phyloP scores from a whole-genome alignment of 2,113 vertebrate species.

The Lepisosteus osseus region DNA sequence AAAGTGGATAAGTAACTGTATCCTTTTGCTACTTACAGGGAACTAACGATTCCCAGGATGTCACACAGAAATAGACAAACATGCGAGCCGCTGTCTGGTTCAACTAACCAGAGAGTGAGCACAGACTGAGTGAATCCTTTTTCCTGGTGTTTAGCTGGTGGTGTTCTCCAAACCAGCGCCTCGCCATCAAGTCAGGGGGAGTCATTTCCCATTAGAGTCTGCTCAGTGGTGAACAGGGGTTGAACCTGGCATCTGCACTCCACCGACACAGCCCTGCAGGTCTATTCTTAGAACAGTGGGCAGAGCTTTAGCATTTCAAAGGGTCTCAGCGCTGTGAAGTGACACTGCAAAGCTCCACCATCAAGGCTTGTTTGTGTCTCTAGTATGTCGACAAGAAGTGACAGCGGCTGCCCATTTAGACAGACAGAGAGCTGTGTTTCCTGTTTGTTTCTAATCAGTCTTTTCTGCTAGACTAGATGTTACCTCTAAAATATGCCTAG shows the following conservation, averaged over 20 bases:
- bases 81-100: background rate
- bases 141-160: background rate
- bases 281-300: constrained; percentile 11
- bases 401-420: no score
- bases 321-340: background rate
- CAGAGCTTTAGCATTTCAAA: background rate
- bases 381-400: background rate
- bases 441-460: background rate
- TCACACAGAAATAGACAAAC: background rate
- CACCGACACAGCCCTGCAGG: background rate
- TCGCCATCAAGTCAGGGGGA: background rate
- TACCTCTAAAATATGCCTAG: no score
- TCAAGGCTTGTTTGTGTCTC: background rate
- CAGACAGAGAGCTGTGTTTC: no score
- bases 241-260: constrained; percentile 1
- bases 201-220: background rate
- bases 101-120: background rate
- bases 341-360: background rate
- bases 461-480: background rate
- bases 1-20: no score
- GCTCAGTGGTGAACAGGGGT: background rate
- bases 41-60: background rate
- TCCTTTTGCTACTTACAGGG: background rate
- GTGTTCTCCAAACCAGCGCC: no score
- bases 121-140: background rate